These are phyloP conservation scores for Trogon melanurus DNA, from an alignment of 2,113 vertebrate species.

Conservation along the genomic window DNA sequence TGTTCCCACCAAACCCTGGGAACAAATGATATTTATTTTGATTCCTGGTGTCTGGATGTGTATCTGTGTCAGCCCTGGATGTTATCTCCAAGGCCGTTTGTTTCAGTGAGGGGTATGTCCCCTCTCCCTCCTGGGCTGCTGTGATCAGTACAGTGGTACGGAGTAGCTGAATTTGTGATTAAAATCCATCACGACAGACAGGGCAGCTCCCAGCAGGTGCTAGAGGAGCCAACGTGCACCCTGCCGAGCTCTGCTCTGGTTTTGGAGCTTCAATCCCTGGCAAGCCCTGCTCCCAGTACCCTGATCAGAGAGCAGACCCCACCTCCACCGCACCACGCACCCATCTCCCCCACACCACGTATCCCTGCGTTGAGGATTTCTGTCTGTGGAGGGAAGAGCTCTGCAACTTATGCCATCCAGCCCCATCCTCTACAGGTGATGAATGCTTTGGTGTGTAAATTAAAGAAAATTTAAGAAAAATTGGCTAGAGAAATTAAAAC, in stretches of 20 bases:
- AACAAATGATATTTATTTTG: not conserved
- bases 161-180: not conserved
- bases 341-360: accelerated
- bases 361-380: not conserved
- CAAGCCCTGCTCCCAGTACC: not conserved
- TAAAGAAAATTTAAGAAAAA: constrained; percentile 41
- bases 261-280: not conserved
- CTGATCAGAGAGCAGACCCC: not conserved
- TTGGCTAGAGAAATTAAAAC: constrained; percentile 55
- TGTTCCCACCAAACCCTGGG: not conserved
- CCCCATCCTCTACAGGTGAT: not conserved
- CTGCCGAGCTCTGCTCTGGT: not conserved
- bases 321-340: accelerated
- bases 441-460: not conserved
- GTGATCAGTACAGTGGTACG: not conserved
- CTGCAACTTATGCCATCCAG: not conserved
- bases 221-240: accelerated
- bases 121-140: not conserved
- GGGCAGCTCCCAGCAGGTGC: not conserved
- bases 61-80: not conserved
- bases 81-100: not conserved
- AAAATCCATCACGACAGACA: not conserved
- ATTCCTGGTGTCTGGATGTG: not conserved
- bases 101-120: accelerated
- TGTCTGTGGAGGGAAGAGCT: not conserved